Base-by-base conservation (phyloP, 2,797 vertebrate genomes). In the Anolis apletophallus region DNA sequence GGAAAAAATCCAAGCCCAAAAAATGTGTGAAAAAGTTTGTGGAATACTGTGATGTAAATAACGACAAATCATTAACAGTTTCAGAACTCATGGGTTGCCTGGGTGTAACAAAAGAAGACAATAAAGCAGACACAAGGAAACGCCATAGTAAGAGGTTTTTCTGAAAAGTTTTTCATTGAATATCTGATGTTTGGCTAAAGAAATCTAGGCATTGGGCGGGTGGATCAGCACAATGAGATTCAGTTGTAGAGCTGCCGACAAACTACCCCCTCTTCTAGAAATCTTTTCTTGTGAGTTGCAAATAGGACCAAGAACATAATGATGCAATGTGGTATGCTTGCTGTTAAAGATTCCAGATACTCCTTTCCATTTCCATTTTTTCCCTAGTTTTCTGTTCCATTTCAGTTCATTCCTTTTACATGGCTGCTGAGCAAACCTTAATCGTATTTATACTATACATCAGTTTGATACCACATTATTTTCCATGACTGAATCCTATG, bases 21-120 rank as follows among this genome's bases (percentile, higher is more conserved):
- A 99, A 99, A 90, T 99, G 98, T 17, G 98, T 99, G 91, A 99
- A 98, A 96, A 98, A 97, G 95, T 99, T 99, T 89, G 98, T 99
- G 87, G 98, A 99, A 91, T 99, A 99, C 92, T 99, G 98, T 2
- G 98, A 99, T 86, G 96, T 97, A 91, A 98, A 98, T 95, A 98
- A 98, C 0, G 97, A 99, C 95, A 98, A 98, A 90, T 97, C 98
- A 1, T 94, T 99, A 80, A 98, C 98, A 3, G 95, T 98, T 90
- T 97, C 97, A 87, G 98, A 99, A 94, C 95, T 99, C 91, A 98
- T 98, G 97, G 98, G 98, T 85, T 99, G 98, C 91, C 97, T 99
- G 71, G 98, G 98, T 9, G 97, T 98, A 64, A 97, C 96, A 81
- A 97, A 97, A 95, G 98, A 99, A 89, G 98, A 99, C n/a, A 97